Conservation (phyloP, 2,113 vertebrate genomes). For the Podarcis raffonei region DNA sequence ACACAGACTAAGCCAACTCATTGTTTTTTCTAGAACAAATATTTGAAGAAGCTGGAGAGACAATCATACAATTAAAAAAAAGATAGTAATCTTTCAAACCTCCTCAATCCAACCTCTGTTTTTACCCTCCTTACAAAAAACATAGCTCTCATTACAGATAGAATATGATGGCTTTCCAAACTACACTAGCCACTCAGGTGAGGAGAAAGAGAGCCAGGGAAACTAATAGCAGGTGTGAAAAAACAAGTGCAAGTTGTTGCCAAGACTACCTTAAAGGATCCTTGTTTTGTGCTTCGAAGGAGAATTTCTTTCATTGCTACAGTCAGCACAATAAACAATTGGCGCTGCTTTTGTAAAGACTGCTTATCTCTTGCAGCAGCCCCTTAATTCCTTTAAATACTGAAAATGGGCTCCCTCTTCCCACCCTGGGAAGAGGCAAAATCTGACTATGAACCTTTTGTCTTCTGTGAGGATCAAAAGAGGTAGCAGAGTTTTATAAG, state of each 20-base stretch:
- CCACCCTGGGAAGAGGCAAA: slow-evolving; percentile 28
- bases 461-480: slow-evolving; percentile 17
- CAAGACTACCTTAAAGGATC: slow-evolving; percentile 31
- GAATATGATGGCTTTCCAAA: not conserved
- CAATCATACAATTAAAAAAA: not conserved
- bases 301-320: slow-evolving; percentile 38
- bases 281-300: slow-evolving; percentile 7
- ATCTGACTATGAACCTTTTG: slow-evolving; percentile 12
- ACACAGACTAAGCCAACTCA: not conserved
- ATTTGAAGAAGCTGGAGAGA: slow-evolving; percentile 14
- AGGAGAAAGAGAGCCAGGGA: slow-evolving; percentile 3
- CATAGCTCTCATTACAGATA: not conserved
- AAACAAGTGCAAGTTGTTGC: slow-evolving; percentile 36
- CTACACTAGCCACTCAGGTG: slow-evolving; percentile 7
- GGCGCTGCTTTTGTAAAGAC: slow-evolving; percentile 24
- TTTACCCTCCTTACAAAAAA: accelerated
- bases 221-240: slow-evolving; percentile 24
- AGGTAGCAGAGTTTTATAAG: not conserved
- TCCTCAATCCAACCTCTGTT: not conserved
- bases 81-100: not conserved
- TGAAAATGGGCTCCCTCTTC: slow-evolving; percentile 23
- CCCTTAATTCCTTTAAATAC: slow-evolving; percentile 52
- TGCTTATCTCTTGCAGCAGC: slow-evolving; percentile 40
- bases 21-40: slow-evolving; percentile 21
- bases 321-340: slow-evolving; percentile 31